Conservation (phyloP, 2,888 invertebrate genomes). For the Mesorhabditis sp. region DNA sequence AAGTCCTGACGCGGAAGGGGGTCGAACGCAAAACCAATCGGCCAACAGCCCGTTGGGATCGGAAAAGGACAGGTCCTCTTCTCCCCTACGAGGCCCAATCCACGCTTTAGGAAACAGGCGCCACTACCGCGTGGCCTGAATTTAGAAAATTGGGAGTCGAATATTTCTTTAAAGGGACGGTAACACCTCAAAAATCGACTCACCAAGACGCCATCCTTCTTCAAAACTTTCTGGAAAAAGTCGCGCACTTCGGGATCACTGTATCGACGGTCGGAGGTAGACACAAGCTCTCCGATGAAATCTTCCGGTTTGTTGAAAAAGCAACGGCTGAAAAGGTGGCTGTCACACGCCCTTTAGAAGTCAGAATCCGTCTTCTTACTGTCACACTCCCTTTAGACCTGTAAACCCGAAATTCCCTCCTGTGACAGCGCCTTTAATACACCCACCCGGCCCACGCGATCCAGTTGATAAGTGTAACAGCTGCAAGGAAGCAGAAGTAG, state of each 20-base stretch:
- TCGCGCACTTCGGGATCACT: background rate
- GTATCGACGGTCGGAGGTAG: background rate
- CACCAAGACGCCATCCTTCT: constrained; percentile 41
- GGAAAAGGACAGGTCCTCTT: no score
- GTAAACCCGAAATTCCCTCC: background rate
- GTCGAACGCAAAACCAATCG: no score
- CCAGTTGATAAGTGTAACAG: constrained; percentile 39
- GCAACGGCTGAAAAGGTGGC: background rate
- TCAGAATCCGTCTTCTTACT: no score
- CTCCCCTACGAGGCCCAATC: no score
- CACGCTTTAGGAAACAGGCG: no score
- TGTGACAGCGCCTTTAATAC: background rate
- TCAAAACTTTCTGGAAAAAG: constrained; percentile 21
- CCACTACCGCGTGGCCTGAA: no score
- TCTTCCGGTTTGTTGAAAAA: background rate
- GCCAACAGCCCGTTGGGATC: no score
- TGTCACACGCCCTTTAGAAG: no score
- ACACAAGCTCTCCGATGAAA: background rate
- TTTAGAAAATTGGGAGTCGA: no score
- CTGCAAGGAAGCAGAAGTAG: constrained; percentile 45
- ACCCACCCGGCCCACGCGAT: constrained; percentile 34
- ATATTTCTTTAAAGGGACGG: no score
- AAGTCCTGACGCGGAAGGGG: no score
- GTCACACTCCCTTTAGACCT: no score
- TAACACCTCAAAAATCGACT: constrained; percentile 17